Conservation (phyloP, 92 coral and sea anemone species). For the Montipora capitata region DNA sequence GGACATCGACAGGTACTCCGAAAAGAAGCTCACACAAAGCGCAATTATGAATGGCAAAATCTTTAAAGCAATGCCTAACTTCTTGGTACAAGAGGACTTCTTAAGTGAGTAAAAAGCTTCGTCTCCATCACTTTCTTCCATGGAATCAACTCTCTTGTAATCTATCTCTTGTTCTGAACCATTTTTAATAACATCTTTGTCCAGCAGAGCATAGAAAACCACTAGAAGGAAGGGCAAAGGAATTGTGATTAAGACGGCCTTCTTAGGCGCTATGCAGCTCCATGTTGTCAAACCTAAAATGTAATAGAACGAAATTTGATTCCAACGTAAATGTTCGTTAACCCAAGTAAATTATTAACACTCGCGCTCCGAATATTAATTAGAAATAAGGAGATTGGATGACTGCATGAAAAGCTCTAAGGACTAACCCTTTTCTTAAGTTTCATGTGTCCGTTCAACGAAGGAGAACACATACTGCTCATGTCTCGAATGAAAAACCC, state of each 20-base stretch:
- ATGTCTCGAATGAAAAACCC: too few relatives aligned
- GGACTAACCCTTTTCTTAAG: too few relatives aligned
- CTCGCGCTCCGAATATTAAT: too few relatives aligned
- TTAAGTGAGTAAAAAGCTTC: not conserved
- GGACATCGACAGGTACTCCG: slow-evolving; percentile 75
- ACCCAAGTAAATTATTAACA: too few relatives aligned
- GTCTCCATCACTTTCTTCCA: not conserved
- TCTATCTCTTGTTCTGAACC: slow-evolving; percentile 37
- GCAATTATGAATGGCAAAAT: slow-evolving; percentile 80
- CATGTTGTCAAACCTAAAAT: slow-evolving; percentile 61
- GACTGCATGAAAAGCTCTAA: too few relatives aligned
- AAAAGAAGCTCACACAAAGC: slow-evolving; percentile 73
- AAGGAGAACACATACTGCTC: too few relatives aligned
- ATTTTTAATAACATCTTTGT: slow-evolving; percentile 62
- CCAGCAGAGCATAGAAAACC: slow-evolving; percentile 84
- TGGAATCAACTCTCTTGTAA: slow-evolving; percentile 14
- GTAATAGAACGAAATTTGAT: not conserved
- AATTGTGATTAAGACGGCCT: slow-evolving; percentile 81
- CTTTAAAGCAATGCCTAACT: slow-evolving; percentile 57
- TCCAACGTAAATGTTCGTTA: not conserved
- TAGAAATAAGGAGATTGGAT: too few relatives aligned
- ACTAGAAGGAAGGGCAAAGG: slow-evolving; percentile 75
- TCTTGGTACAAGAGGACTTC: slow-evolving; percentile 48
- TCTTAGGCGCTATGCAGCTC: slow-evolving; percentile 86
- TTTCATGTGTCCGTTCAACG: too few relatives aligned